Evolutionary conservation across 2,888 invertebrate genomes (phyloP), one percentile per base, ranked within the genome.

Genomic region (Cosmia pyralina): DNA sequence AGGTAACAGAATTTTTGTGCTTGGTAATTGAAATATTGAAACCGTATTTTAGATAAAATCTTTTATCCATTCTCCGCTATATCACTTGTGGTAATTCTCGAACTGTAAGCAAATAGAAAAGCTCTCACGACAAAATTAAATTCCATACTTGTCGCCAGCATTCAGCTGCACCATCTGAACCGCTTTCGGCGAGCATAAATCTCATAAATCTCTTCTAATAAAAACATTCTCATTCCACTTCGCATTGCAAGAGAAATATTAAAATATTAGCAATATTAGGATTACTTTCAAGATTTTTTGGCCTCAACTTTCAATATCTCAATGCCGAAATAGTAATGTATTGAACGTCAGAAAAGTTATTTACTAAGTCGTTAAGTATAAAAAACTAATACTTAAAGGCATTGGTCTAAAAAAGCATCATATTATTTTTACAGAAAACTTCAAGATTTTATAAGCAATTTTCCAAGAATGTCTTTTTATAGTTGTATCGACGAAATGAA

Each of bases 141-240:
- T 92, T 92, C 92, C 91, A 88, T 88, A 88, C 90, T 90, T 89
- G 89, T 88, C 88, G 87, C 87, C 82, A 88, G 85, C 89, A 88
- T 92, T 89, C 88, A 87, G 87, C 84, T 92, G 89, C 88, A 88
- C 86, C 90, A 87, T 85, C 88, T 86, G 85, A 88, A 88, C 86
- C 88, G 88, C 88, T 90, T 91, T 89, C 72, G 82, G 76, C 79
- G 85, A 81, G 86, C 86, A 90, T 89, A 88, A 87, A 88, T 86
- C 85, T 84, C 87, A 87, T 90, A 88, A 87, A 88, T 89, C 86
- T 90, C 77, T 87, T 85, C 86, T 88, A 89, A 90, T 91, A 90
- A 90, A 90, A 91, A 88, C 88, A 88, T 90, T 89, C 85, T 81
- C 81, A 85, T 88, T 87, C 84, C 85, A 87, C 84, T 86, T 88